These are phyloP conservation scores for Papilio xuthus DNA, from an alignment of 1,140 invertebrate genomes.

Conservation along the genomic window DNA sequence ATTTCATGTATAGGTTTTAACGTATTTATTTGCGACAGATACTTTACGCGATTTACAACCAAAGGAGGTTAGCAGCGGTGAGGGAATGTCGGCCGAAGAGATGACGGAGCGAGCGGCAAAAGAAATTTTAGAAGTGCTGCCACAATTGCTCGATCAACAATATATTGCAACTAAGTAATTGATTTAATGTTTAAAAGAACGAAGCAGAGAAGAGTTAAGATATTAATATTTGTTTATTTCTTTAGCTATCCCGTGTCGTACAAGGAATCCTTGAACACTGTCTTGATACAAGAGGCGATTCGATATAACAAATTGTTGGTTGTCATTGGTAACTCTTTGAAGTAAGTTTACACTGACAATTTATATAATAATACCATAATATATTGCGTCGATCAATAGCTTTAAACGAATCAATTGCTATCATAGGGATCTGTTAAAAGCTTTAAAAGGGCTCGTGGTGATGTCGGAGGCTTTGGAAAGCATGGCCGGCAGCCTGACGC, in stretches of 20 bases:
- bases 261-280: conserved; percentile 92
- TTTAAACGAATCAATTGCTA: not conserved
- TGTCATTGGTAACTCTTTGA: conserved; percentile 84
- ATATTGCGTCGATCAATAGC: not conserved
- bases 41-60: conserved; percentile 85
- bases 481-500: conserved; percentile 84
- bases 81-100: conserved; percentile 83
- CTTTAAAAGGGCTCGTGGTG: conserved; percentile 88
- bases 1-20: not conserved
- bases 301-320: conserved; percentile 87
- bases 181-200: not conserved
- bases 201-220: not conserved
- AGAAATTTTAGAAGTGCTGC: conserved; percentile 82
- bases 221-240: conserved; percentile 7
- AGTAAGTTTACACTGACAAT: conserved; percentile 48
- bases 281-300: conserved; percentile 90
- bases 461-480: conserved; percentile 90
- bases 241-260: conserved; percentile 89
- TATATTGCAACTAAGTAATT: conserved; percentile 78
- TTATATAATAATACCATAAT: conserved; percentile 6
- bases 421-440: conserved; percentile 85
- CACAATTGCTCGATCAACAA: conserved; percentile 81
- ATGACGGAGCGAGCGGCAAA: conserved; percentile 78
- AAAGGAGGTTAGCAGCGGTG: conserved; percentile 78
- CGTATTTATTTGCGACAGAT: conserved; percentile 46